Evolutionary conservation across 2,797 vertebrate genomes (phyloP), one percentile per base, ranked within the genome.

Genomic region (Eutrigla gurnardus): DNA sequence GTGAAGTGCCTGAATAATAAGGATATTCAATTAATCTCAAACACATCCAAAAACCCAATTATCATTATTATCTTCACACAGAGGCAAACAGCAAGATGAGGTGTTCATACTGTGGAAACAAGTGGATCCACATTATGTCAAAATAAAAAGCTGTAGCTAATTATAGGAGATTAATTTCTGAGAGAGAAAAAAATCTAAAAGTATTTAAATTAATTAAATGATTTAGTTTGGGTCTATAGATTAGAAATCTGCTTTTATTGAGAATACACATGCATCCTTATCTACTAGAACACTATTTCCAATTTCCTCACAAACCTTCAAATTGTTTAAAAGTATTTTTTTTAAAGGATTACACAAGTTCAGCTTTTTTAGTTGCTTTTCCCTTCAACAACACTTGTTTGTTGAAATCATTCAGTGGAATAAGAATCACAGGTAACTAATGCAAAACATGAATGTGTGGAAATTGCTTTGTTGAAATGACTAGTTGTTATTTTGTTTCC

Each of bases 281-380:
- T 65, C 18, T 5, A 61, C 2, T 14, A 15, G 6, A 58, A 53
- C 1, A 36, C 32, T 17, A 4, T 25, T 35, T 4, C 3, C 9
- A 39, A 3, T 73, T 59, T 52, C 35, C 7, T 15, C 25, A 37
- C 3, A 59, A 42, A 50, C 7, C 6, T 15, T 64, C 2, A 36
- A 54, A 39, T 65, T 40, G 39, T 70, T 65, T 11, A 7, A 50
- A 70, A 7, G 15, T 43, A 33, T 64, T 82, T 55, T 64, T 82
- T 55, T 3, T 5, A 61, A 36, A 53, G 17, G 6, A 63, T 8
- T 36, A 15, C 11, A 43, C 14, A 42, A 37, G 9, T 70, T 25
- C 1, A 6, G 9, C 37, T 17, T 33, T 9, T 77, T 57, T 0
- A 40, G 40, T 32, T 69, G 46, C 11, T 82, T 71, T 80, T 72